A percentile compares a stretch with the other conserved stretches of the same genome.
phyloP scores from a whole-genome alignment of 1,140 invertebrate species.

The Diachasma alloeum region DNA sequence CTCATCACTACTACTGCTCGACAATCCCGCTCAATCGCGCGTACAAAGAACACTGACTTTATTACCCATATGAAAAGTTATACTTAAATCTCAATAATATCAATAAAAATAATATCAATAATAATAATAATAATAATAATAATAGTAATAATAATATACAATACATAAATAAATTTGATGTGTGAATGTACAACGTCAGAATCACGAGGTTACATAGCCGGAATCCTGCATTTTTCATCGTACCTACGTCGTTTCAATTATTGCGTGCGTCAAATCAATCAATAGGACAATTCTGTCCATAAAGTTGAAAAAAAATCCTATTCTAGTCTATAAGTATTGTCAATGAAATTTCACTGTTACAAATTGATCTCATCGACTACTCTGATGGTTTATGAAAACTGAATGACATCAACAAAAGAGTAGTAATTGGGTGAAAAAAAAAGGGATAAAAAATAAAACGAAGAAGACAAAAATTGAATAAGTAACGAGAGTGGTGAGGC shows the following conservation, averaged over 20 bases:
- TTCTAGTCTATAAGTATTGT: not conserved
- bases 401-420: not conserved
- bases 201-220: not conserved
- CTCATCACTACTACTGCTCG: constrained; percentile 21
- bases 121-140: constrained; percentile 15
- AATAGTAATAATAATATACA: constrained; percentile 14
- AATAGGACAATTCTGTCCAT: constrained; percentile 10
- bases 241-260: constrained; percentile 58
- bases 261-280: constrained; percentile 14
- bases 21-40: constrained; percentile 32
- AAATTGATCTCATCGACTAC: not conserved
- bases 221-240: constrained; percentile 19
- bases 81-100: not conserved
- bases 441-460: not conserved
- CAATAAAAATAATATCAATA: constrained; percentile 9
- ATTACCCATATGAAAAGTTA: not conserved
- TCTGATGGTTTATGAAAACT: not conserved
- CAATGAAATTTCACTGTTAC: not conserved
- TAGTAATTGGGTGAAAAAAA: not conserved
- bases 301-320: not conserved
- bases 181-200: constrained; percentile 21
- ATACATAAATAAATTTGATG: constrained; percentile 8
- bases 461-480: not conserved
- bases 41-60: constrained; percentile 22
- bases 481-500: constrained; percentile 20